phyloP scores from a whole-genome alignment of 2,797 vertebrate genomes.

The Schizopygopsis malacanthus region DNA sequence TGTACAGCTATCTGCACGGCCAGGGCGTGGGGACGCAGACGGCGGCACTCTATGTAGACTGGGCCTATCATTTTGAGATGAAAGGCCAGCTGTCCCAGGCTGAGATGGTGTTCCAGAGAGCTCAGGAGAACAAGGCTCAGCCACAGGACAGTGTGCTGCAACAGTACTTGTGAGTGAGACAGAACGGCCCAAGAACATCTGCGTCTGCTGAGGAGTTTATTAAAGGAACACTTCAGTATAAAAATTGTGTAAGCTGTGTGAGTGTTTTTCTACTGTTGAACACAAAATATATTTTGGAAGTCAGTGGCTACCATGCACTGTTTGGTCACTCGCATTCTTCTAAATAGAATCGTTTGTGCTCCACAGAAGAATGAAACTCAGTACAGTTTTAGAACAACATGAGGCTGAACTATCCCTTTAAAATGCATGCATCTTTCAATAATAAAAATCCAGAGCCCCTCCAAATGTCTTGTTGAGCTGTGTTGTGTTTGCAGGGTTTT shows the following conservation, averaged over 20 bases:
- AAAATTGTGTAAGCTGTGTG: too few species aligned
- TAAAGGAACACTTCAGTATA: too few species aligned
- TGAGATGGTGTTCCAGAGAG: slow-evolving; percentile 79
- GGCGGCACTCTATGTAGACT: slow-evolving; percentile 83
- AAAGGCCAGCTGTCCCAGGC: slow-evolving; percentile 77
- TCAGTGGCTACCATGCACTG: too few species aligned
- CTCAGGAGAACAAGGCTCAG: slow-evolving; percentile 83
- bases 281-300: too few species aligned
- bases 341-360: too few species aligned
- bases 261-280: too few species aligned
- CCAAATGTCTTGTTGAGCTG: background rate
- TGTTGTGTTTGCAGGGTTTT: slow-evolving; percentile 76
- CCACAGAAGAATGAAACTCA: too few species aligned
- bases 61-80: slow-evolving; percentile 83
- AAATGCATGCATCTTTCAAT: background rate
- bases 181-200: too few species aligned
- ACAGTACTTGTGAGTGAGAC: slow-evolving; percentile 78
- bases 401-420: background rate
- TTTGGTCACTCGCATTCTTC: too few species aligned
- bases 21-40: slow-evolving; percentile 79
- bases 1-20: slow-evolving; percentile 79
- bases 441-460: background rate
- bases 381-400: too few species aligned
- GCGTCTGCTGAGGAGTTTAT: too few species aligned
- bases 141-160: slow-evolving; percentile 79